These are phyloP conservation scores for Drosophila prostipennis DNA, from an alignment of 2,888 invertebrate genomes.

Conservation along the genomic window DNA sequence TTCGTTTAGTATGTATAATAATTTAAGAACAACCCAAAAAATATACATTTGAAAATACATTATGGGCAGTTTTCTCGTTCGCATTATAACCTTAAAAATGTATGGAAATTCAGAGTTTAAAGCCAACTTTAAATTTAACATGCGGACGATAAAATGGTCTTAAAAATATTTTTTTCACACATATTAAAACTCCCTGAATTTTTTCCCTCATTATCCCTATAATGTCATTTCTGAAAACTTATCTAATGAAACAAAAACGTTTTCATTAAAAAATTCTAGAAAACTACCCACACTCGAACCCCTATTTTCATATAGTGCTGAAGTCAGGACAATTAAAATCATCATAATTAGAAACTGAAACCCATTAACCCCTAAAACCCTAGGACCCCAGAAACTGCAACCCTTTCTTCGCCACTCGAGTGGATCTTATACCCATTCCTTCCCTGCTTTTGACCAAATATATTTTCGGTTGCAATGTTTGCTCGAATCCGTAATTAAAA, in stretches of 20 bases:
- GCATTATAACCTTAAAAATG: no score
- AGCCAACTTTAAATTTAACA: no score
- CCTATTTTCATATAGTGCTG: background rate
- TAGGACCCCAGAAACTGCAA: constrained; percentile 14
- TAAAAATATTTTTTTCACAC: no score
- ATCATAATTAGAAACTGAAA: constrained; percentile 37
- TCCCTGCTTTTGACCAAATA: constrained; percentile 21
- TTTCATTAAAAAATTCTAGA: constrained; percentile 7
- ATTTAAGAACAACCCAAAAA: no score
- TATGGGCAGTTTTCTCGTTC: no score
- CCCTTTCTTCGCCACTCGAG: constrained; percentile 21
- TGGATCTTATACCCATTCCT: no score
- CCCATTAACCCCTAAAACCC: constrained; percentile 26
- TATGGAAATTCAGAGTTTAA: no score
- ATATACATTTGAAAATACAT: no score
- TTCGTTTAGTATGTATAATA: no score
- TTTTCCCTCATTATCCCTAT: background rate
- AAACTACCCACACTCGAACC: constrained; percentile 5
- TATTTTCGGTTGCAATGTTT: constrained; percentile 54
- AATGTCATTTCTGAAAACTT: background rate
- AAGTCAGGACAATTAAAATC: constrained; percentile 34
- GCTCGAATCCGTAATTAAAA: constrained; percentile 67
- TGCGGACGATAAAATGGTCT: no score
- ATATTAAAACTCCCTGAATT: background rate
- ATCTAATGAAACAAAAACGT: constrained; percentile 5